Conservation (phyloP, 2,888 invertebrate species). For the Nomada ferruginata region DNA sequence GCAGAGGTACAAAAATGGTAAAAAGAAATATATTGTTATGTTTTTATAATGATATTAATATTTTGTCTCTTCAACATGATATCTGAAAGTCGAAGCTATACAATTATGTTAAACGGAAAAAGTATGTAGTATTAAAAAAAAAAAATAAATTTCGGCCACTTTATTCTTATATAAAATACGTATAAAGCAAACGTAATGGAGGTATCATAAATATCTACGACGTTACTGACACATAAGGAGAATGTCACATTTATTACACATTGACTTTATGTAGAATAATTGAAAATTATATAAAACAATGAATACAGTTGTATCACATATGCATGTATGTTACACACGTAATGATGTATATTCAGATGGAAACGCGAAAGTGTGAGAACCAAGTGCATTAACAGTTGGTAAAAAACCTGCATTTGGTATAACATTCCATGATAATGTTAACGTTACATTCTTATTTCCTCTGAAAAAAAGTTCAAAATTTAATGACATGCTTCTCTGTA, state of each 20-base stretch:
- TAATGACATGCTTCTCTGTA: background rate
- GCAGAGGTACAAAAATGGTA: conserved; percentile 21
- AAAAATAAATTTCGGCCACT: background rate
- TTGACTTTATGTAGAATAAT: conserved; percentile 55
- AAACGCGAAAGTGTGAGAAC: conserved; percentile 95
- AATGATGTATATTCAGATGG: conserved; percentile 93
- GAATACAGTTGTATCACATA: conserved; percentile 48
- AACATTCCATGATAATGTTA: conserved; percentile 98
- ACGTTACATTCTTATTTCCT: conserved; percentile 96
- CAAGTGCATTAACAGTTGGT: conserved; percentile 93
- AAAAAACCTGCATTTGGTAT: conserved; percentile 99
- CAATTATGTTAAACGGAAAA: background rate
- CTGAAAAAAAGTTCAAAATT: conserved; percentile 85
- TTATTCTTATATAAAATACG: conserved; percentile 10
- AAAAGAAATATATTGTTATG: conserved; percentile 42
- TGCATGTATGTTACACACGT: conserved; percentile 84
- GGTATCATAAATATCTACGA: background rate
- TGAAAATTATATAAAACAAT: conserved; percentile 58
- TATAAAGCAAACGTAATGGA: background rate
- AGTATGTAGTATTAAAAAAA: background rate
- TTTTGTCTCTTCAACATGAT: background rate
- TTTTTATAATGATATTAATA: conserved; percentile 7
- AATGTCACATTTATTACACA: conserved; percentile 65
- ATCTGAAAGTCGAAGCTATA: background rate
- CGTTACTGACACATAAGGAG: conserved; percentile 45